A percentile compares a stretch with the other conserved stretches of the same genome.
Evolutionary conservation across 2,888 invertebrate genomes (phyloP).

Genomic region (Parascotia fuliginaria): DNA sequence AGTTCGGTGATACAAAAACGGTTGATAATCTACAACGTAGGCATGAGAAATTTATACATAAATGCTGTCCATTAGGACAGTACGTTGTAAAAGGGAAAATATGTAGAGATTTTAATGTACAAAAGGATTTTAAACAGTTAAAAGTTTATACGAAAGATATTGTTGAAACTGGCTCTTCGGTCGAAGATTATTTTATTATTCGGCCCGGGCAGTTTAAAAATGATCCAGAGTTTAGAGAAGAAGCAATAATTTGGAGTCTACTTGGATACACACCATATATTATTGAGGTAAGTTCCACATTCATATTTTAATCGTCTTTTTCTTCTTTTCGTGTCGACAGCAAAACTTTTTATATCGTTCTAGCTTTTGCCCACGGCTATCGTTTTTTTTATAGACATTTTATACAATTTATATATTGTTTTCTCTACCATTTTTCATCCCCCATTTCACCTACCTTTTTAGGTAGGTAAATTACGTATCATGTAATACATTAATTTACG

Average conservation of each 20-base stretch:
- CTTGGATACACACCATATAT: neutral
- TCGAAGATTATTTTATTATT: neutral
- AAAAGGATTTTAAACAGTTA: neutral
- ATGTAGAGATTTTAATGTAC: neutral
- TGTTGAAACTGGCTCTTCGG: neutral
- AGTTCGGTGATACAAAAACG: too few relatives aligned
- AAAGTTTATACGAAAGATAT: neutral
- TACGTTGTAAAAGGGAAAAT: neutral
- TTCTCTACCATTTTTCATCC: too few relatives aligned
- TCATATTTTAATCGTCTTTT: too few relatives aligned
- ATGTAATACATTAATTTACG: too few relatives aligned
- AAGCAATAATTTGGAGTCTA: neutral
- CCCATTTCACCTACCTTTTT: too few relatives aligned
- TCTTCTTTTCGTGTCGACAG: too few relatives aligned
- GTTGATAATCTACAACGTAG: too few relatives aligned
- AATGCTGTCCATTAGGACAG: neutral
- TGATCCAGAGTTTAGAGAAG: neutral
- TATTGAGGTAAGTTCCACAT: conserved; percentile 8
- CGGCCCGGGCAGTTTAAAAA: neutral
- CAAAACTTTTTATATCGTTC: too few relatives aligned
- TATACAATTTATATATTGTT: too few relatives aligned
- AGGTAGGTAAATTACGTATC: too few relatives aligned
- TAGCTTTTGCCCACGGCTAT: too few relatives aligned
- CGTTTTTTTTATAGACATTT: too few relatives aligned
- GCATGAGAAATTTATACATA: neutral